Evolutionary conservation across 2,113 vertebrate genomes (phyloP), one percentile per base, ranked within the genome.

Genomic region (Limnothrissa miodon): DNA sequence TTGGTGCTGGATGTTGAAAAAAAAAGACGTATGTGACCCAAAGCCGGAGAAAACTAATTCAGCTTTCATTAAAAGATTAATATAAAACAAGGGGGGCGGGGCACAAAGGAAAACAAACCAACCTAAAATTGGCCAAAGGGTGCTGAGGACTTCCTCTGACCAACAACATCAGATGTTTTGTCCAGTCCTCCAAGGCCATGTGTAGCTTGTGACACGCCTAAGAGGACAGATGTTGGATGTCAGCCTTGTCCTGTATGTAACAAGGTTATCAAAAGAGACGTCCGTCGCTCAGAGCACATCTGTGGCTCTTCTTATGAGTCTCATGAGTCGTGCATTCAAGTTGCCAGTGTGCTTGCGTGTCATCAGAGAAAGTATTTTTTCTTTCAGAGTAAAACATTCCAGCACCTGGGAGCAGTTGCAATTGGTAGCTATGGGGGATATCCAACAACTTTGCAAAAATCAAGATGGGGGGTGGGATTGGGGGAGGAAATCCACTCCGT

Each of bases 1-100:
- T 59, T 59, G 78, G 36, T 29, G 79, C 33, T 74, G 29, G 13
- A 74, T 74, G 15, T 33, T 74, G 29, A 74, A 33, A 36, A 13
- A 36, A 13, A 33, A 74, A 74, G 66, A 74, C 29, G 66, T 74
- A 74, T 74, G 66, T 74, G 66, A 74, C 29, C 66, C 66, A 74
- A 74, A 74, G 66, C 66, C 29, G 66, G 29, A 74, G 66, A 36
- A 66, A 45, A 70, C 5, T 53, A 85, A 79, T 17, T 45, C 80
- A 80, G 46, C 51, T 74, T 85, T 83, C 33, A 48, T 56, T 33
- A 74, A 33, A 74, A 74, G 13, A 74, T 33, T 74, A 33, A 74
- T 74, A 74, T 10, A 74, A 74, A 74, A 74, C 66, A 74, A 23
- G 21, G 5, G 19, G 3, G 19, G 36, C 17, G 33, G 15, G 29